A percentile compares a stretch with the other conserved stretches of the same genome.
Evolutionary conservation across 2,888 invertebrate species (phyloP).

Genomic region (Augochlorella aurata): DNA sequence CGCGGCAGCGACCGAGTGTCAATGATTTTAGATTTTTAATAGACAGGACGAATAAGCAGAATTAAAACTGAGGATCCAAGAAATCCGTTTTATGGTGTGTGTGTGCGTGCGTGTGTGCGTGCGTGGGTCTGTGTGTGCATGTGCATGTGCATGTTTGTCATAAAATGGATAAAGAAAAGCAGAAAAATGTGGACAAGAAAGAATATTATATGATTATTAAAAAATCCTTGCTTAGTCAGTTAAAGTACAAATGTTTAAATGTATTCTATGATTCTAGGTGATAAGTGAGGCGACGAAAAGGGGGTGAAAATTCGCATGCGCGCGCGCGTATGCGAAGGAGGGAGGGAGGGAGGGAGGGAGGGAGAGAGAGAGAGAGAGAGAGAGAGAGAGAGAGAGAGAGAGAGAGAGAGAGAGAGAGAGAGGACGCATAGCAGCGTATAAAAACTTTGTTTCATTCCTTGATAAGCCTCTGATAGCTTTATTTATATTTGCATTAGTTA

Average conservation of each 20-base stretch:
- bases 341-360: slow-evolving; percentile 42
- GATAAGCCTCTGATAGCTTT: slow-evolving; percentile 68
- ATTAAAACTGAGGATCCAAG: slow-evolving; percentile 1
- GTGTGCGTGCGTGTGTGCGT: too few relatives aligned
- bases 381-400: slow-evolving; percentile 41
- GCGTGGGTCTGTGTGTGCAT: too few relatives aligned
- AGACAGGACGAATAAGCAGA: slow-evolving; percentile 13
- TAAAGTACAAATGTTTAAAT: slow-evolving; percentile 91
- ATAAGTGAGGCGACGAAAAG: slow-evolving; percentile 70
- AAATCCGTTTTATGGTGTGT: not conserved
- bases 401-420: slow-evolving; percentile 6
- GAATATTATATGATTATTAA: slow-evolving; percentile 66
- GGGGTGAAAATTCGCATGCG: not conserved
- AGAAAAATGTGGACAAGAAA: slow-evolving; percentile 52
- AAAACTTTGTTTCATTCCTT: slow-evolving; percentile 79
- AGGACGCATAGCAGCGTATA: slow-evolving; percentile 66
- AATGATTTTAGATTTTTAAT: slow-evolving; percentile 29
- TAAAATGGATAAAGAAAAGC: slow-evolving; percentile 32
- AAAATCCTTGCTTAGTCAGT: slow-evolving; percentile 88
- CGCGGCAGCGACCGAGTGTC: slow-evolving; percentile 12
- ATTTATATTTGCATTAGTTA: slow-evolving; percentile 75
- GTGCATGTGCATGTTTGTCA: too few relatives aligned
- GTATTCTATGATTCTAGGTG: slow-evolving; percentile 80
- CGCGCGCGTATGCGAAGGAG: slow-evolving; percentile 5
- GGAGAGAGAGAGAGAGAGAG: not conserved